Conservation (phyloP, 2,113 vertebrate genomes). For the Triplophysa rosa region DNA sequence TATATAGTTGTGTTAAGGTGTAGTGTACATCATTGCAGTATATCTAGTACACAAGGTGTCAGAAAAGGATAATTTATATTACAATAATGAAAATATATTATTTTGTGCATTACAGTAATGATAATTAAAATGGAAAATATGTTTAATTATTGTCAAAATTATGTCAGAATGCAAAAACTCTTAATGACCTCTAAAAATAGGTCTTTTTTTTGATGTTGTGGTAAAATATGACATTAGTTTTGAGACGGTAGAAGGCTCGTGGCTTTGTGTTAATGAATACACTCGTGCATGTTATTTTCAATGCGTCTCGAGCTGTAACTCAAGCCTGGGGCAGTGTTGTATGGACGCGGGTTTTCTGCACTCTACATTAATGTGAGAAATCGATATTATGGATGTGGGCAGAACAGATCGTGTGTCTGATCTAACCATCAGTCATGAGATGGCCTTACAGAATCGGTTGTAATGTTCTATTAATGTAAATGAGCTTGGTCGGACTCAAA, state of each 20-base stretch:
- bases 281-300: slow-evolving; percentile 10
- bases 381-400: slow-evolving; percentile 32
- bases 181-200: too few species aligned
- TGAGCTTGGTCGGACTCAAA: neutral
- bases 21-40: too few species aligned
- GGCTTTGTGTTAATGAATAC: slow-evolving; percentile 20
- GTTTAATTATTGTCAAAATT: too few species aligned
- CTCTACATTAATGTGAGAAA: slow-evolving; percentile 26
- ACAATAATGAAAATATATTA: too few species aligned
- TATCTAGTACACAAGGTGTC: too few species aligned
- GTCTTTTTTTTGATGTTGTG: neutral
- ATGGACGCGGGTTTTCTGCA: slow-evolving; percentile 15
- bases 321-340: slow-evolving; percentile 28
- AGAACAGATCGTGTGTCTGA: slow-evolving; percentile 31
- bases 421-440: slow-evolving; percentile 33
- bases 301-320: slow-evolving; percentile 17
- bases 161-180: too few species aligned
- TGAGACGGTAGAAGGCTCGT: neutral
- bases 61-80: too few species aligned
- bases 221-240: neutral
- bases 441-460: slow-evolving; percentile 15
- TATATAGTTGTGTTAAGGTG: too few species aligned
- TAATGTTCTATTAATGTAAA: slow-evolving; percentile 34
- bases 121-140: too few species aligned
- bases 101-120: neutral